Base-by-base conservation (phyloP, 2,797 vertebrate species). In the Melanitta fusca region DNA sequence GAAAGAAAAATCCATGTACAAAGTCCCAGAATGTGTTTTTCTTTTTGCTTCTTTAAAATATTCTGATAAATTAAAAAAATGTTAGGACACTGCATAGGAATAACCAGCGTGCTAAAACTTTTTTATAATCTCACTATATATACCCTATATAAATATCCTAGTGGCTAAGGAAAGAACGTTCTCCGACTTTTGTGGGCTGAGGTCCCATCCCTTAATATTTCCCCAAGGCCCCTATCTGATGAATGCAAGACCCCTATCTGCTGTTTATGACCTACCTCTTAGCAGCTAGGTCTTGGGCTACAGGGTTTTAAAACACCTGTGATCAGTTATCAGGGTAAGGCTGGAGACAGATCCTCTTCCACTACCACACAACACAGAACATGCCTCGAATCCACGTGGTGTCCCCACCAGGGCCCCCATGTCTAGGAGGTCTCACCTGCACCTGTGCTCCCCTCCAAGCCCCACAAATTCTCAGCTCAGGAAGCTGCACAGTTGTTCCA, bases 331-430 rank as follows among this genome's bases (percentile, higher is more conserved):
- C 13, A 21, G 18, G 4, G 16, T 38, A 62, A 85, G 13, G 15
- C 22, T 49, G 13, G 56, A 87, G 32, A 49, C 5, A 69, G 32
- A 72, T 4, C 4, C 24, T 25, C 27, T 72, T 51, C 14, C 60
- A 8, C 2, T 27, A 80, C 32, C 53, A 41, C 17, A 62, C 16
- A 49, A 39, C 10, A 66, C 17, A 62, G 19, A 49, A 39, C 10
- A 66, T 1, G 18, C 80, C 51, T 15, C 38, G 4, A 2, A 34
- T 54, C 28, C 36, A 32, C 81, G n/a, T 27, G 2, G 0, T 11
- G 62, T 41, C 27, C 47, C 38, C 32, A 47, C 14, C 53, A 75
- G 41, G 16, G 10, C 13, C 47, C 22, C 47, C 47, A 49, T 25
- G 22, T 49, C 47, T 49, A 49, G 4, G 47, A 49, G 47, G 47